Conservation (phyloP, 2,888 invertebrate species). For the Morpho deidamia region DNA sequence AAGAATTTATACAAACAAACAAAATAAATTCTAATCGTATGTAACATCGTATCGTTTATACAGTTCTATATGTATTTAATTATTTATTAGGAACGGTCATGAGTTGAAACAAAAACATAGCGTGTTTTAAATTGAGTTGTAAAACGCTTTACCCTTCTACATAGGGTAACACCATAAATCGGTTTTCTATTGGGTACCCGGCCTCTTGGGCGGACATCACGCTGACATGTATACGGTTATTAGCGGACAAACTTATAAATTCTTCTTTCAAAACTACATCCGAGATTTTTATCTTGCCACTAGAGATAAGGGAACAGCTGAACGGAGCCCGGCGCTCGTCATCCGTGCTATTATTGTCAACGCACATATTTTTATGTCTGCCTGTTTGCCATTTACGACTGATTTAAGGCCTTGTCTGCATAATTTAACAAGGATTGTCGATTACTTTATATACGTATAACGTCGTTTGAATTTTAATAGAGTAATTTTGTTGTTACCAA, state of each 20-base stretch:
- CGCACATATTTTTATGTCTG: conserved; percentile 48
- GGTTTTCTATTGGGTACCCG: conserved; percentile 54
- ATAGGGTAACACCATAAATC: conserved; percentile 63
- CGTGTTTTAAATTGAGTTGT: conserved; percentile 66
- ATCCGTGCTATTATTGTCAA: conserved; percentile 46
- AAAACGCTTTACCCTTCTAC: conserved; percentile 58
- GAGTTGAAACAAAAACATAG: conserved; percentile 41
- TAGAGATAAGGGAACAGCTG: conserved; percentile 41
- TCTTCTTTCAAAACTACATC: conserved; percentile 55
- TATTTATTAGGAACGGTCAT: conserved; percentile 17
- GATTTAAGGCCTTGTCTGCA: conserved; percentile 58
- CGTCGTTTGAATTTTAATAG: conserved; percentile 54
- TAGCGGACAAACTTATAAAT: conserved; percentile 54
- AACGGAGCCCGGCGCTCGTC: conserved; percentile 35
- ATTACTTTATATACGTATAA: conserved; percentile 48
- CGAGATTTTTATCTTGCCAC: conserved; percentile 57
- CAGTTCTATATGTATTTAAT: conserved; percentile 17
- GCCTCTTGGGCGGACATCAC: conserved; percentile 45
- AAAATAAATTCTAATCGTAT: conserved; percentile 1
- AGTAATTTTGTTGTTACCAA: conserved; percentile 43
- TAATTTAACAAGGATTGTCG: conserved; percentile 59
- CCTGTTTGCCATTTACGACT: conserved; percentile 54
- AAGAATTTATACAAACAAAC: too few relatives aligned
- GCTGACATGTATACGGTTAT: conserved; percentile 57
- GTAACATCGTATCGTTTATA: background rate